A percentile compares a stretch with the other conserved stretches of the same genome.
Conservation (phyloP, 2,888 invertebrate species). For the Pyrrhosoma nymphula region DNA sequence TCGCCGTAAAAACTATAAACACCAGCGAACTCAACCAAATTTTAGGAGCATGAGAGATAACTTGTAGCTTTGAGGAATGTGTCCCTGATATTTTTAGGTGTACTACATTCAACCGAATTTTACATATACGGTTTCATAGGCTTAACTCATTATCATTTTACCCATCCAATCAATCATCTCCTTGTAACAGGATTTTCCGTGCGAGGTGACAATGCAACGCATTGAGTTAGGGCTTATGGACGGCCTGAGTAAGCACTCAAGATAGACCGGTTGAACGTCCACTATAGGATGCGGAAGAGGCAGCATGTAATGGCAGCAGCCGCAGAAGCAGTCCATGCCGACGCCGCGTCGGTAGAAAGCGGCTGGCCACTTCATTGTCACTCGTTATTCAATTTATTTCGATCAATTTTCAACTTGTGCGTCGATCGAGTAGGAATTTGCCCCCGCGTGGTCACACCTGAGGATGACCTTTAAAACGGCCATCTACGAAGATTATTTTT, state of each 20-base stretch:
- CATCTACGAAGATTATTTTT: too few species aligned
- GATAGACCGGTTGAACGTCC: not conserved
- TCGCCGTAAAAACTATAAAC: too few species aligned
- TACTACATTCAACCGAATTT: too few species aligned
- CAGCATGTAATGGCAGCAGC: not conserved
- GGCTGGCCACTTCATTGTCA: not conserved
- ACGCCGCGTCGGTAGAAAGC: not conserved
- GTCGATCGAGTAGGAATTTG: not conserved
- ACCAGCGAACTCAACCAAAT: too few species aligned
- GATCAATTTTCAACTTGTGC: not conserved
- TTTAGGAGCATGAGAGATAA: too few species aligned
- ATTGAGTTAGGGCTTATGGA: not conserved
- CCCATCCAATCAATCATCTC: not conserved
- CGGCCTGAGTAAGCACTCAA: not conserved
- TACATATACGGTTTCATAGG: too few species aligned
- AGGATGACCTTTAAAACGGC: not conserved
- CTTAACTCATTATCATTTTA: too few species aligned
- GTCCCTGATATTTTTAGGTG: too few species aligned
- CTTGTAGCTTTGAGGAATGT: too few species aligned
- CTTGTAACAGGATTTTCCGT: not conserved
- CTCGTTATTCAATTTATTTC: slow-evolving; percentile 18
- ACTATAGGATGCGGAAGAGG: not conserved
- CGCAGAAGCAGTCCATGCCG: not conserved
- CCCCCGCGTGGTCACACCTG: not conserved
- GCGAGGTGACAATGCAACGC: not conserved